Base-by-base conservation (phyloP, 2,888 invertebrate species). In the Hyalella azteca region DNA sequence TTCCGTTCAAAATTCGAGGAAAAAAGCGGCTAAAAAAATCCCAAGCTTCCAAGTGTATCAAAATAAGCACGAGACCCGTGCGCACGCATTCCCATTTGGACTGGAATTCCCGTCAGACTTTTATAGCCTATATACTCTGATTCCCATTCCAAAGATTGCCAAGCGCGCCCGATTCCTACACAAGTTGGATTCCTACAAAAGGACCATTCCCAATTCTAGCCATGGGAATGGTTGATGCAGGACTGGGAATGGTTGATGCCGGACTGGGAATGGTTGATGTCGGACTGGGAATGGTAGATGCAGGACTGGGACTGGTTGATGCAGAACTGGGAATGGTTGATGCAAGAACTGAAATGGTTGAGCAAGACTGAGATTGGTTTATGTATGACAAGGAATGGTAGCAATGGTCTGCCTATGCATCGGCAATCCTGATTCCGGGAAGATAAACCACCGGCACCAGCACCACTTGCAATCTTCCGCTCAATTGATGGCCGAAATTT, bases 81-180 rank as follows among this genome's bases (percentile, higher is more conserved):
- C 75, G 75, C 45, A 22, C 26, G 75, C 45, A 75, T 75, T 75
- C 75, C 75, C 75, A 75, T 75, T 75, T 75, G 39, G 75, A 75
- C 75, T 75, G 75, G 75, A 75, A 75, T 75, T 75, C 75, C 75
- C 75, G 75, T 75, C 75, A 75, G 75, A 75, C 75, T 75, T 75
- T 75, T 75, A 75, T 75, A 75, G 75, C 75, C 75, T 75, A 75
- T 75, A 75, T 75, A 75, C 75, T 75, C 75, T 75, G 75, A 75
- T 75, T 75, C 75, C 45, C 75, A 75, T 75, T 75, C 75, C 75
- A 75, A 75, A 75, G 75, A 75, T 75, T 75, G 75, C 75, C 45
- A 75, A 75, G 75, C 75, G 75, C 45, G 45, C 75, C 75, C 45
- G 75, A 75, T 75, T 75, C 45, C 75, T 41, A 75, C 75, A 75